Conservation (phyloP, 2,797 vertebrate genomes). For the Pangasius macronema region DNA sequence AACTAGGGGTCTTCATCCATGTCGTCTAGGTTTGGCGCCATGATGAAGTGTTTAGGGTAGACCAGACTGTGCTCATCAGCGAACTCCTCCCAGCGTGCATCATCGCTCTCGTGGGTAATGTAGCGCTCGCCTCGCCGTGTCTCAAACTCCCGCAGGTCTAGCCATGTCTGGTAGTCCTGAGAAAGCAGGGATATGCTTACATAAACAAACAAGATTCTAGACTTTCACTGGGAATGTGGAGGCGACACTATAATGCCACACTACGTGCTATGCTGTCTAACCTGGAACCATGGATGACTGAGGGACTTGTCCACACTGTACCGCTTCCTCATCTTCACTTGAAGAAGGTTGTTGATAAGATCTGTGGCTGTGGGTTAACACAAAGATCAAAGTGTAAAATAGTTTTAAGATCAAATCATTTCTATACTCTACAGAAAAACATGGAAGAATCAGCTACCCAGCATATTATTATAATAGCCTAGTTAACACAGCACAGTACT, state of each 20-base stretch:
- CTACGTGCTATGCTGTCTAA: slow-evolving; percentile 59
- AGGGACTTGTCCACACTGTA: slow-evolving; percentile 98
- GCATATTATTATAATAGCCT: background rate
- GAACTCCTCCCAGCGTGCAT: slow-evolving; percentile 94
- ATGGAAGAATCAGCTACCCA: background rate
- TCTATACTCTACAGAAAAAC: no score
- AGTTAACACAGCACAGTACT: background rate
- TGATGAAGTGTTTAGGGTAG: slow-evolving; percentile 97
- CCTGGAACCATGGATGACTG: slow-evolving; percentile 98
- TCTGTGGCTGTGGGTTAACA: slow-evolving; percentile 82
- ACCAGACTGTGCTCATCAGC: slow-evolving; percentile 87
- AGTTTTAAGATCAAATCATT: background rate
- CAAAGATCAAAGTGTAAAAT: background rate
- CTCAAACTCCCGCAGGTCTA: slow-evolving; percentile 97
- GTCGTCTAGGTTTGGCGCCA: slow-evolving; percentile 97
- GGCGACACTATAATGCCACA: background rate
- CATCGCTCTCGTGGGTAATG: slow-evolving; percentile 97
- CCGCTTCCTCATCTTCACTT: slow-evolving; percentile 98
- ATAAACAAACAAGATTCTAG: background rate
- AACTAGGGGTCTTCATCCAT: slow-evolving; percentile 97
- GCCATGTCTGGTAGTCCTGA: slow-evolving; percentile 98
- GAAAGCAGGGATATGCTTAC: background rate
- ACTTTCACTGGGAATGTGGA: background rate
- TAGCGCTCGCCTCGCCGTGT: slow-evolving; percentile 94
- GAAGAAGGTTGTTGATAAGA: slow-evolving; percentile 97